phyloP scores from a whole-genome alignment of 2,113 vertebrate genomes.

The Charadrius vociferus region DNA sequence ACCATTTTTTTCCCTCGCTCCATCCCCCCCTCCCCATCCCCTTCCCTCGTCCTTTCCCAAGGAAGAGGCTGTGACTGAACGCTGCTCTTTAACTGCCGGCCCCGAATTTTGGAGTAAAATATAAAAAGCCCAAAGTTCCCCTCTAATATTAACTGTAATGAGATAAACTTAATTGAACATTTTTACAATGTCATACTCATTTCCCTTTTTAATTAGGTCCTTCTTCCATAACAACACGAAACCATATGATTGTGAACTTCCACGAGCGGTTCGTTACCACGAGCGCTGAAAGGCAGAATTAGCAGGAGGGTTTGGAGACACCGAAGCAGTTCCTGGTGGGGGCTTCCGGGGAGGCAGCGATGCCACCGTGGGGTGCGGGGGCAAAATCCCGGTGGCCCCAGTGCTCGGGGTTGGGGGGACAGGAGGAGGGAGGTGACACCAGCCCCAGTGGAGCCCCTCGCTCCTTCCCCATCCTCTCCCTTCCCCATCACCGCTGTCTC shows the following conservation, averaged over 20 bases:
- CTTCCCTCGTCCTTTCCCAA: not conserved
- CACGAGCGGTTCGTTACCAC: not conserved
- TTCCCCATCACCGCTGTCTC: not conserved
- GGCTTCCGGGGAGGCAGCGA: not conserved
- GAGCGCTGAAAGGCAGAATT: not conserved
- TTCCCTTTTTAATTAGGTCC: conserved; percentile 52
- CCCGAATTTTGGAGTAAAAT: not conserved
- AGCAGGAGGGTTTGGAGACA: not conserved
- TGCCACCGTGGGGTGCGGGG: fast-evolving
- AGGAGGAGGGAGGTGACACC: not conserved
- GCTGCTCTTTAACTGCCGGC: not conserved
- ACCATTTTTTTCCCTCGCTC: too few species aligned
- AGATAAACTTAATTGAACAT: conserved; percentile 31
- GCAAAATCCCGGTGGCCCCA: fast-evolving
- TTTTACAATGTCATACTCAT: conserved; percentile 18
- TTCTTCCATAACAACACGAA: not conserved
- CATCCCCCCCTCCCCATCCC: not conserved
- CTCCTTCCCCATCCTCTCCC: not conserved
- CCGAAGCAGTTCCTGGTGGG: not conserved
- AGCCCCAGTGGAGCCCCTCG: fast-evolving
- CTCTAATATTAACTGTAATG: not conserved
- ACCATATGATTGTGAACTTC: not conserved
- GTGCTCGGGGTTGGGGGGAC: not conserved
- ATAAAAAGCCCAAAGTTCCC: not conserved
- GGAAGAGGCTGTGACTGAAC: not conserved